Percentiles rank a stretch among this genome's conserved stretches.
Conservation (phyloP, 2,888 invertebrate genomes). For the Sinhomidia bicolor region DNA sequence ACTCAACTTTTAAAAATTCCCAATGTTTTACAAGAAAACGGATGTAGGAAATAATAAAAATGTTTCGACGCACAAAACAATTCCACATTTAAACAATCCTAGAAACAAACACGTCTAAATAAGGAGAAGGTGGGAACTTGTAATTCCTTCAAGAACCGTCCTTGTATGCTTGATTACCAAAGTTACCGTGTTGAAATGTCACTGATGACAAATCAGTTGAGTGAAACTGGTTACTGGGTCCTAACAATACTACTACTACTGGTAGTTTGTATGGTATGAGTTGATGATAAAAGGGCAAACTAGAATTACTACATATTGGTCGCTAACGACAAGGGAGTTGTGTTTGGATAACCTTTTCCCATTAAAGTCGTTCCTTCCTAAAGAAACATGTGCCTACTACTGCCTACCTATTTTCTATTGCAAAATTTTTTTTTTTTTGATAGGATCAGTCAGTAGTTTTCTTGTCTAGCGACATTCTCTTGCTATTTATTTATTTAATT, state of each 20-base stretch:
- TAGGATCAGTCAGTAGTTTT: not conserved
- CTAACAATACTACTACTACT: no score
- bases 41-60: conserved; percentile 17
- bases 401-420: not conserved
- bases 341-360: not conserved
- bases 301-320: not conserved
- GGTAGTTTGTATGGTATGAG: no score
- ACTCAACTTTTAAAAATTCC: conserved; percentile 42
- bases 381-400: not conserved
- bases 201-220: conserved; percentile 58
- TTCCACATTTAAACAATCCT: conserved; percentile 32
- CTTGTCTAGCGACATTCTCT: no score
- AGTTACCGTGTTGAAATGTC: conserved; percentile 46
- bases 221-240: conserved; percentile 54
- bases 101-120: conserved; percentile 37
- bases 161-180: conserved; percentile 24
- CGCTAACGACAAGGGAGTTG: not conserved
- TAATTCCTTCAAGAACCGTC: conserved; percentile 27
- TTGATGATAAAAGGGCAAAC: not conserved
- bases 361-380: not conserved
- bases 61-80: not conserved
- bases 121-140: conserved; percentile 56
- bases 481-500: not conserved
- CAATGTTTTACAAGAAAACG: conserved; percentile 29
- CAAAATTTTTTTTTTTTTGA: not conserved